Evolutionary conservation across 2,888 invertebrate species (phyloP).

Genomic region (Dolichopus griseipennis): DNA sequence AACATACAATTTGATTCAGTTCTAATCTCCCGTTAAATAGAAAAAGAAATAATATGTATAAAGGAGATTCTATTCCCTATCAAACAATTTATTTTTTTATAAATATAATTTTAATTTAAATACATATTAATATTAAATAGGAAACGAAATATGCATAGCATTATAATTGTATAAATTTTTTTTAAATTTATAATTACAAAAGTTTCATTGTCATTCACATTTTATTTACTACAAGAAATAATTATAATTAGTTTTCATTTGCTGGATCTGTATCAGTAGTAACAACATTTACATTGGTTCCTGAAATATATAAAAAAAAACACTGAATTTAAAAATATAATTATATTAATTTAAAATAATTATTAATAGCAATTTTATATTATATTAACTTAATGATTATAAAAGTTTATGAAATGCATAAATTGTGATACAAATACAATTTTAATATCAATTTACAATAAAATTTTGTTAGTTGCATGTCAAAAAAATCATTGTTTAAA

Average conservation of each 20-base stretch:
- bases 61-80: background rate
- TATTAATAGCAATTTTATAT: too few species aligned
- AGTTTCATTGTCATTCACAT: background rate
- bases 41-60: background rate
- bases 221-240: background rate
- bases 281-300: too few species aligned
- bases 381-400: too few species aligned
- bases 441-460: too few species aligned
- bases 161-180: background rate
- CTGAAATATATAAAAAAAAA: slow-evolving; percentile 24
- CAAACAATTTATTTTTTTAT: background rate
- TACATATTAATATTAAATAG: background rate
- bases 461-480: too few species aligned
- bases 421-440: too few species aligned
- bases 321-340: slow-evolving; percentile 6
- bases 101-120: background rate
- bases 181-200: background rate
- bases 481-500: too few species aligned
- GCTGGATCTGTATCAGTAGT: background rate
- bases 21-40: background rate
- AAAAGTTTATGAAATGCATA: too few species aligned
- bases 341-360: background rate
- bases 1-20: background rate
- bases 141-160: background rate
- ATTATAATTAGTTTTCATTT: background rate